A percentile compares a stretch with the other conserved stretches of the same genome.
Conservation (phyloP, 1,140 invertebrate species). For the Drosophila parabipectinata region DNA sequence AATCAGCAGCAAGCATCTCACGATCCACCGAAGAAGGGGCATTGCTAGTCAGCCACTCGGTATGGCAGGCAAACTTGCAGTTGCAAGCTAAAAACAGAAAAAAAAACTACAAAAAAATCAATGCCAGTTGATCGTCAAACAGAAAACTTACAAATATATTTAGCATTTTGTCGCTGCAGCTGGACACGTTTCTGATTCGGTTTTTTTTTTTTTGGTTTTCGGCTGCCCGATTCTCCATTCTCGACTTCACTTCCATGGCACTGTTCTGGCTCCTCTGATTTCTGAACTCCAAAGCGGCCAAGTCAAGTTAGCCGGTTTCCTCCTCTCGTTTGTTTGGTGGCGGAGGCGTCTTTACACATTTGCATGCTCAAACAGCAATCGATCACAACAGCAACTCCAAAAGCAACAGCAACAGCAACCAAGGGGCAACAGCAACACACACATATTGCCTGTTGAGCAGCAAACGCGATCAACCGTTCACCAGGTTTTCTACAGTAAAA, state of each 20-base stretch:
- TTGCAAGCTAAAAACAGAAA: background rate
- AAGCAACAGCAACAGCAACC: slow-evolving; percentile 24
- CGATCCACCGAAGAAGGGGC: slow-evolving; percentile 53
- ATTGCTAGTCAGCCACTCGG: background rate
- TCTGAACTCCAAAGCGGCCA: slow-evolving; percentile 17
- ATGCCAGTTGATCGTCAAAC: slow-evolving; percentile 79
- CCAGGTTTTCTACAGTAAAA: slow-evolving; percentile 33
- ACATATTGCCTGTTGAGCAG: slow-evolving; percentile 55
- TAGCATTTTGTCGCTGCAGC: slow-evolving; percentile 74
- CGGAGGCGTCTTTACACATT: slow-evolving; percentile 82
- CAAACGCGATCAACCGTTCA: slow-evolving; percentile 55
- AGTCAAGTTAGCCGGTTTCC: slow-evolving; percentile 47
- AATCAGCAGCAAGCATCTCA: slow-evolving; percentile 75
- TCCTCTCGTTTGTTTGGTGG: slow-evolving; percentile 52
- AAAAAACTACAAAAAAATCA: slow-evolving; percentile 52
- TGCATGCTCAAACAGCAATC: slow-evolving; percentile 82
- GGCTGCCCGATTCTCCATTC: slow-evolving; percentile 11
- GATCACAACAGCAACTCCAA: slow-evolving; percentile 69
- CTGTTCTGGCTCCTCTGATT: slow-evolving; percentile 21
- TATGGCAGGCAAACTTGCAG: background rate
- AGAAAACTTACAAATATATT: slow-evolving; percentile 79
- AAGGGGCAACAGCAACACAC: slow-evolving; percentile 54
- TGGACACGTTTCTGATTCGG: slow-evolving; percentile 52
- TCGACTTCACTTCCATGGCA: background rate
- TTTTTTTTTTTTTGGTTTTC: slow-evolving; percentile 15